Evolutionary conservation across 2,888 invertebrate genomes (phyloP), one percentile per base, ranked within the genome.

Genomic region (Phymatocera aterrima): DNA sequence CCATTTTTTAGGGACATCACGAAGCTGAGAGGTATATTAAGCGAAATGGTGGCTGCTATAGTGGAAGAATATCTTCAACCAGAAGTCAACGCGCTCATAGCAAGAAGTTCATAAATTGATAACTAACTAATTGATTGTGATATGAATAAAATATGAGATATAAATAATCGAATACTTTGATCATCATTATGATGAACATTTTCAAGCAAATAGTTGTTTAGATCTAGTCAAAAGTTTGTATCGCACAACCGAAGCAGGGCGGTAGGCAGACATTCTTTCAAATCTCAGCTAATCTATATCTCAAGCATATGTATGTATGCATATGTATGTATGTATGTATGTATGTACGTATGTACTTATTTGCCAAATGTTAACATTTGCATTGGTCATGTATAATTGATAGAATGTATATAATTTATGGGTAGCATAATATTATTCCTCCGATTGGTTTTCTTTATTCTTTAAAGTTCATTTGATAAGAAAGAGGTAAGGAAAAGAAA

Each of bases 51-150:
- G 0, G 91, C 93, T 40, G 95, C 94, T 40, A 94, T 98, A 82
- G 93, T 97, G 1, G 92, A 94, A 21, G 96, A 98, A 86, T 94
- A 97, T 83, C 92, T 97, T 75, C 94, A 97, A 88, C 98, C 98
- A 0, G 91, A 93, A 82, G 90, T 93, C 83, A 95, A 97, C 89
- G 91, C 92, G 28, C 91, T 96, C 18, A 92, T 92, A 82, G 88
- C 93, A 43, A 87, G 89, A 18, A 82, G 82, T 72, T 83, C 82
- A 65, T 88, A 84, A 87, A 80, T 79, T 18, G 8, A 75, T 75
- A 34, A 15, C 12, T 12, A 57, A 40, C 28, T 57, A n/a, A 51
- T 6, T 34, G 12, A 75, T 37, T 37, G 51, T 75, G 28, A 75
- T 54, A 75, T 60, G 40, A 57, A 75, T 60, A 24, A 57, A 40